Evolutionary conservation across 2,888 invertebrate species (phyloP), one percentile per base, ranked within the genome.

Genomic region (Dichetophora obliterata): DNA sequence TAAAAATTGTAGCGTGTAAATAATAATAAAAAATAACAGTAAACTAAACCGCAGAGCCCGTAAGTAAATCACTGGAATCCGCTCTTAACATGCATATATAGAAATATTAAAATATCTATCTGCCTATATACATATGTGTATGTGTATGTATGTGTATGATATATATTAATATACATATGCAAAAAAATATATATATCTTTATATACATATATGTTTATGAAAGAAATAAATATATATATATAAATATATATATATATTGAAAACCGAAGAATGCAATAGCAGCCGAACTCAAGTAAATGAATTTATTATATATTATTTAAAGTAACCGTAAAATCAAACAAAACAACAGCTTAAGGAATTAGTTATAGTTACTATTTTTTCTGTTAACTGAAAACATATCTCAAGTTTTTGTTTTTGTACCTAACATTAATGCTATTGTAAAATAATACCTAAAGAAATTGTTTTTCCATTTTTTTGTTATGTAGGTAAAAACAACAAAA

Each of bases 221-320:
- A n/a, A n/a, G n/a, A n/a, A n/a, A 57, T 68, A 57, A 57, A 66
- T 43, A 54, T 54, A 54, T 22, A 5, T 6, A 54, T 3, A 54
- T 2, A 24, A 22, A 24, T 59, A 24, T 27, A 59, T 24, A 59
- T 27, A 59, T 24, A 14, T 59, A 59, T 59, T 8, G 3, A 8
- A 59, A 24, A 11, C 22, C 57, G 22, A 27, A 8, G 22, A 34
- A 63, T 16, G 61, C 72, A 73, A 73, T 52, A 73, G 73, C 63
- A 73, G 24, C 73, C 63, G 34, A 73, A 63, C 73, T 73, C 63
- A 73, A 73, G 73, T 73, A 73, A 73, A 73, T 73, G 63, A 63
- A 73, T 73, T 73, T 73, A 73, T 63, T 73, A 48, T 50, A 22
- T 66, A 22, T 54, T 48, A 73, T 63, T 63, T 63, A 50, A 73